These are phyloP conservation scores for Arctocebus calabarensis DNA, from an alignment of 2,797 vertebrate species.

Conservation along the genomic window DNA sequence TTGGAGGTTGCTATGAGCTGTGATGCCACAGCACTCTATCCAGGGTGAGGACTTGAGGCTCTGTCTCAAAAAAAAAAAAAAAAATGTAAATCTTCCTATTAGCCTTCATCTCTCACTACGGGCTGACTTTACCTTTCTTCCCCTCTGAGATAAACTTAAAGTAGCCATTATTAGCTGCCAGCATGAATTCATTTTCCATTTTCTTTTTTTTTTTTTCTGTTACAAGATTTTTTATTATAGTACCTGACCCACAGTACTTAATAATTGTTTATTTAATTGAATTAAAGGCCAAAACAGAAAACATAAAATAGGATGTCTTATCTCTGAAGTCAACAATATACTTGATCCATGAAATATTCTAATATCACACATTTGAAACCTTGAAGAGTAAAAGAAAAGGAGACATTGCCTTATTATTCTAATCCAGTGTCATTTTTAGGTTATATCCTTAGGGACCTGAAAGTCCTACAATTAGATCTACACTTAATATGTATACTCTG, in stretches of 20 bases:
- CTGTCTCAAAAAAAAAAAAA: too few relatives aligned
- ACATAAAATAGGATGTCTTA: too few relatives aligned
- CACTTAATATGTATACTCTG: neutral
- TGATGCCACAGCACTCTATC: too few relatives aligned
- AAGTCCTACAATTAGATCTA: neutral
- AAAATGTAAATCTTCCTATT: neutral
- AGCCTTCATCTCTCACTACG: neutral
- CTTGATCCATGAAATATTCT: too few relatives aligned
- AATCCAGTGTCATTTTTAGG: neutral
- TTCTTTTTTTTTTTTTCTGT: too few relatives aligned
- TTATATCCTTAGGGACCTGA: neutral
- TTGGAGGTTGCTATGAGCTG: too few relatives aligned
- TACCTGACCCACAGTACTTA: too few relatives aligned
- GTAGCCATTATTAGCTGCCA: neutral
- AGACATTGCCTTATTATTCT: neutral
- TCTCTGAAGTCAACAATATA: too few relatives aligned
- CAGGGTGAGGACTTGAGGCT: too few relatives aligned
- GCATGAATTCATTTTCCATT: constrained; percentile 1
- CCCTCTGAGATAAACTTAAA: neutral
- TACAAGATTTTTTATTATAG: too few relatives aligned
- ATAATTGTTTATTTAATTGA: too few relatives aligned
- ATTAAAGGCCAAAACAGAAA: too few relatives aligned
- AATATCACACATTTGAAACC: neutral
- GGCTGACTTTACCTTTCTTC: neutral
- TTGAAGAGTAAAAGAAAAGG: neutral